phyloP scores from a whole-genome alignment of 2,888 invertebrate species.

The Melanostoma mellinum region DNA sequence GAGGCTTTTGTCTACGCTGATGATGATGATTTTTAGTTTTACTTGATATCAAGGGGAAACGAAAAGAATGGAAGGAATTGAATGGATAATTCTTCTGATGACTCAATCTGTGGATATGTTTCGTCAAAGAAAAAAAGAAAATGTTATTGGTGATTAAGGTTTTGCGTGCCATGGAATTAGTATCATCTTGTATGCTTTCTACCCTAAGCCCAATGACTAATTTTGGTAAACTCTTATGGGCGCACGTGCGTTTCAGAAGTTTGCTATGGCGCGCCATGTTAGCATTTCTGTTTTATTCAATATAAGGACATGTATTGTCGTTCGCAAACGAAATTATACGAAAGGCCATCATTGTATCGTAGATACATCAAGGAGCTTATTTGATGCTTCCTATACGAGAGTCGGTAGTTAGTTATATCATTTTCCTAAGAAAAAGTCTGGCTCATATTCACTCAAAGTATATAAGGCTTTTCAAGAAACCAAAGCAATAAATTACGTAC shows the following conservation, averaged over 20 bases:
- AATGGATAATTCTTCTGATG: conserved; percentile 33
- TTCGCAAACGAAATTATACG: no score
- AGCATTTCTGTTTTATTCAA: conserved; percentile 9
- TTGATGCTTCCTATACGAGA: no score
- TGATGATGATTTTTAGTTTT: conserved; percentile 37
- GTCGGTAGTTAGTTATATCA: no score
- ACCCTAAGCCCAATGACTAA: neutral
- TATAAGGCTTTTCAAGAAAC: no score
- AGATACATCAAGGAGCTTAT: no score
- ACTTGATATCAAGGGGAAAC: conserved; percentile 4
- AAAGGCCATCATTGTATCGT: no score
- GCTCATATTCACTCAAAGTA: no score
- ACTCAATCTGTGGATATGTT: conserved; percentile 40
- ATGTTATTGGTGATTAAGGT: conserved; percentile 31
- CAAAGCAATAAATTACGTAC: no score
- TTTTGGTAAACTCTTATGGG: conserved; percentile 16
- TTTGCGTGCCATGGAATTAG: conserved; percentile 28
- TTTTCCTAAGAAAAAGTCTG: no score
- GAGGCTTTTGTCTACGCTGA: conserved; percentile 20
- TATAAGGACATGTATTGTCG: no score
- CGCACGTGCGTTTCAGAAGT: conserved; percentile 1
- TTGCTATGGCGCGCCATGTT: conserved; percentile 20
- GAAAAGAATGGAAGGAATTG: conserved; percentile 7
- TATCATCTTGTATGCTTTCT: conserved; percentile 2
- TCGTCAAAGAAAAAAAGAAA: neutral